Base-by-base conservation (phyloP, 2,113 vertebrate genomes). In the Herpetotheres cachinnans region DNA sequence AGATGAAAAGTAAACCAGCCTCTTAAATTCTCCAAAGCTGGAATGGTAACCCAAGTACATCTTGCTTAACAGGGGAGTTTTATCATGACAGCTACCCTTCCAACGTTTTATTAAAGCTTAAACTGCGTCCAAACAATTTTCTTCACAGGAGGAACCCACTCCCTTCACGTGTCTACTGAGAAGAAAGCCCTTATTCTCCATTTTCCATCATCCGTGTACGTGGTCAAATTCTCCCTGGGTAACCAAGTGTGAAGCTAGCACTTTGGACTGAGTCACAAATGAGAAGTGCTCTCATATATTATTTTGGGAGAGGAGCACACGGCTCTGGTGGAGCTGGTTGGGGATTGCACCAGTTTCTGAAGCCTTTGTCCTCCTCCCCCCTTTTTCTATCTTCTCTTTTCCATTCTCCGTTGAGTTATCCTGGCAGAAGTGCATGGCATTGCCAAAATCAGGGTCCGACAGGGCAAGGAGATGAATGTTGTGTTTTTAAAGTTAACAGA, bases 401-500 rank as follows among this genome's bases (percentile, higher is more conserved):
- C 61, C 11, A 4, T 94, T 52, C 32, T 94, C 74, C 40, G 15
- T 16, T 3, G 52, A 71, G 65, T 82, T 79, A 56, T 91, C 86
- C 90, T 63, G 7, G 1, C 19, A 50, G 94, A 89, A 86, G 85
- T 94, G 95, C 61, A 74, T 16, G 5, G 62, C 11, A 8, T 11
- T 93, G 81, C 95, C 85, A 44, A 30, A 78, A 4, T 5, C 26
- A 5, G 62, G 32, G 85, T 71, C 77, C 12, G 52, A 22, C 1
- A 2, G 61, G 87, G 90, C 76, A 40, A 36, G 72, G 93, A 98
- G 98, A 97, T 92, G 90, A 47, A 97, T 97, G 96, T 85, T 81
- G 91, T 97, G 96, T 90, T 91, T 92, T 92, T 63, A 87, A 71
- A 97, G 92, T 74, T 95, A 95, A 52, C 96, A 96, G 96, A 92